Base-by-base conservation (phyloP, 1,140 invertebrate genomes). In the Penaeus indicus region DNA sequence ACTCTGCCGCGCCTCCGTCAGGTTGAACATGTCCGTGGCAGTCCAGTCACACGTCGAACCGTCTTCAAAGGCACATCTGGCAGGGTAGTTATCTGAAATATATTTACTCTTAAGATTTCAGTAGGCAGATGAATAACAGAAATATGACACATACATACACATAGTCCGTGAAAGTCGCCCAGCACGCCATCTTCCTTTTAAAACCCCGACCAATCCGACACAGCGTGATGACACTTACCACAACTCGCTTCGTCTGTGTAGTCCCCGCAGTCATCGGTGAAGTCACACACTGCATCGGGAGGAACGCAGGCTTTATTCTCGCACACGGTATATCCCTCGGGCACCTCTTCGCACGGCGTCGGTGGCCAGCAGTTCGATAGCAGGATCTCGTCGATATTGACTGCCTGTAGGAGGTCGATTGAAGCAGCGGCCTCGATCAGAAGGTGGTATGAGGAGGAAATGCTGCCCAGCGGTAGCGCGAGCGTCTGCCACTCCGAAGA, bases 211-310 rank as follows among this genome's bases (percentile, higher is more conserved):
- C 10, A 42, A 1, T 27, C 3, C 13, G 1, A 38, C 1, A 16
- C 25, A 47, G 13, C 38, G 21, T 42, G 21, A 22, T 42, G 21
- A 22, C 47, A 85, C 89, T 82, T 72, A 90, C 89, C 83, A 82
- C 89, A 90, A 47, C 22, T 42, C 7, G 64, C 64, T 42, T 90
- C 89, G 62, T 90, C 89, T 38, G 89, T 64, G 63, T 81, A 87
- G 63, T 90, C 89, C 42, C 79, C 85, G 81, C 89, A 90, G 54
- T 90, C 89, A 32, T 84, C 75, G 19, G 83, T 90, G 64, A 88
- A 90, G 86, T 90, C 89, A 82, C 89, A 90, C 25, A 69, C 42
- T 60, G 83, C 89, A 22, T 38, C 79, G 0, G n/a, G 27, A 25
- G 89, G 89, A n/a, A 64, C 86, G 47, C 89, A 90, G 19, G 64